Base-by-base conservation (phyloP, 2,113 vertebrate genomes). In the Cyphomyrus discorhynchus region DNA sequence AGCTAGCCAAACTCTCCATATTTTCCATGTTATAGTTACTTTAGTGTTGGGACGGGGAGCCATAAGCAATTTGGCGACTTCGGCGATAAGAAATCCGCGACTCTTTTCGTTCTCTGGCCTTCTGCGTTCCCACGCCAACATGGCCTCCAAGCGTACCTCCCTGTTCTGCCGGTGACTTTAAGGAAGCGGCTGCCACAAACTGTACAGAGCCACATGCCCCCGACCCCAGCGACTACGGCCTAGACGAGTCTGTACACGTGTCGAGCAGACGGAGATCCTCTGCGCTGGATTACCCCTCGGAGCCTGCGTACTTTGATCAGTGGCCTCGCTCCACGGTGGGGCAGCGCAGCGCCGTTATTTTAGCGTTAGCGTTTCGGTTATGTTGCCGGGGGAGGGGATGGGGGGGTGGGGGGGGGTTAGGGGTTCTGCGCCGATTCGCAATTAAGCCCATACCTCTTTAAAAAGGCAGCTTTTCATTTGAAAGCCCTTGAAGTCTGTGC, bases 401-500 rank as follows among this genome's bases (percentile, higher is more conserved):
- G 31, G 2, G 70, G 31, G 70, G 5, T 35, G 70, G 74, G 35
- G 70, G 35, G 70, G 31, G 70, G 4, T 35, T 31, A 35, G 74
- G 70, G 11, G 11, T 5, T 17, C 89, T 92, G 91, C 92, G 42
- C 89, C 83, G 92, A 86, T 90, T 92, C 47, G 92, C 89, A 89
- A 90, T 92, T 93, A 92, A 93, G 91, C 91, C 91, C 46, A 85
- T 91, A 88, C 91, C 66, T 62, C 52, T 92, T 90, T 46, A 91
- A 90, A 89, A 89, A 91, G 46, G 45, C 83, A 94, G 92, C 89
- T 92, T 90, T 92, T 92, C 90, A 92, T 91, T 88, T 88, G 90
- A 91, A 90, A 77, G 92, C 94, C 89, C 94, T 94, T 93, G 92
- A 91, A 95, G 93, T 92, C 93, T 90, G 91, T 94, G 95, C 94